Evolutionary conservation across 2,888 invertebrate species (phyloP), one percentile per base, ranked within the genome.

Genomic region (Caenorhabditis afra): DNA sequence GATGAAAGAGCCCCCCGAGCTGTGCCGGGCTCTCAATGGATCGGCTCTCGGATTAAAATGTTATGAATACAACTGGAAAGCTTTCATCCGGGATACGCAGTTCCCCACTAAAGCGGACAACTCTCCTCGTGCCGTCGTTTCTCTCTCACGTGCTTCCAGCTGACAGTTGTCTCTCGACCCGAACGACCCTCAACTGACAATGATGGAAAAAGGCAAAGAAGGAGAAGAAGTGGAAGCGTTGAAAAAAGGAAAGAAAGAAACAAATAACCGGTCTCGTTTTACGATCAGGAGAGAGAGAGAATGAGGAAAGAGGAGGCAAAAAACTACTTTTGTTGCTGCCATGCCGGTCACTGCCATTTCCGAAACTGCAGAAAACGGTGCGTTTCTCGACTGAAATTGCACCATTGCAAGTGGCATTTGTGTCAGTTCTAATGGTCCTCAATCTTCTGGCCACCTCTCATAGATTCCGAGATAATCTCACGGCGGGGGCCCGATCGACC

Each of bases 211-310:
- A 29, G 4, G 29, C 22, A 29, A 29, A 29, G 23, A 16, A 62
- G 4, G 29, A 53, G 35, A 29, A 29, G 23, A 16, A 62, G 18
- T 49, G 23, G 23, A 23, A 49, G 22, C 47, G 47, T 55, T n/a
- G 49, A 58, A 35, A 37, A 45, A 35, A 18, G 3, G 23, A 20
- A 35, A 37, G 29, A 47, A 41, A 37, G 29, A 47, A 41, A 44
- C 23, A 67, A 67, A 67, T 44, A 67, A 67, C 67, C 58, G 67
- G 67, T 67, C 58, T 58, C 49, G 41, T 67, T 67, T 67, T 67
- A 67, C 50, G 58, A 67, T 39, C 58, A 47, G 10, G 45, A 53
- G 29, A 29, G 29, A 29, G 45, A 39, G 45, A 11, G 20, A n/a
- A n/a, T n/a, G 16, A 18, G 8, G 3, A n/a, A 3, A 18, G 18